phyloP scores from a whole-genome alignment of 1,140 invertebrate genomes.

The Leptopilina clavipes region DNA sequence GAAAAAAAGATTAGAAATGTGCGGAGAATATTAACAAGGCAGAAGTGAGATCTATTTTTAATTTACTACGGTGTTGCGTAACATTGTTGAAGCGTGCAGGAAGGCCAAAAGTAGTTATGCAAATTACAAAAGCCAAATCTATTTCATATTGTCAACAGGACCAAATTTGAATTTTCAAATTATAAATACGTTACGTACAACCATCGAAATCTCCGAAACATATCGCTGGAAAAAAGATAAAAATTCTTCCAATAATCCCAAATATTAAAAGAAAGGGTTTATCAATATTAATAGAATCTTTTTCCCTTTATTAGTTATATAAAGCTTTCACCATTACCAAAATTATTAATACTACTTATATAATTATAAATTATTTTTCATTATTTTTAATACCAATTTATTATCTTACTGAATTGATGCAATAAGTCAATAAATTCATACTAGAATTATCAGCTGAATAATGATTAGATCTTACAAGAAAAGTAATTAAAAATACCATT shows the following conservation, averaged over 20 bases:
- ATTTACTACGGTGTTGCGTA: constrained; percentile 34
- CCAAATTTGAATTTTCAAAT: background rate
- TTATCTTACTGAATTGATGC: background rate
- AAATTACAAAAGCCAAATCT: constrained; percentile 20
- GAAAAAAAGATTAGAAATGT: background rate
- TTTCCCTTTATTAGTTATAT: background rate
- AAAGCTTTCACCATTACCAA: background rate
- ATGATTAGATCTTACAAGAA: background rate
- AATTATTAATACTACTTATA: no score
- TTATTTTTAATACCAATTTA: background rate
- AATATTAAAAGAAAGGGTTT: constrained; percentile 47
- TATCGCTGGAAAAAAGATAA: constrained; percentile 62
- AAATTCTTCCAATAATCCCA: constrained; percentile 57
- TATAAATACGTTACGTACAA: constrained; percentile 68
- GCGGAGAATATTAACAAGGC: constrained; percentile 18
- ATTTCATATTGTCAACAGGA: background rate
- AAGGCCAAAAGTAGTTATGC: constrained; percentile 3
- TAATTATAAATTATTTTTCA: no score
- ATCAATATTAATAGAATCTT: background rate
- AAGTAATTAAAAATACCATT: constrained; percentile 13
- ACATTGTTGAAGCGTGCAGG: constrained; percentile 24
- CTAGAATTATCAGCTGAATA: background rate
- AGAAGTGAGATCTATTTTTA: constrained; percentile 7
- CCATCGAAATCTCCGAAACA: constrained; percentile 65
- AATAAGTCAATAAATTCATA: background rate